phyloP scores from a whole-genome alignment of 92 coral and sea anemone genomes.

The Porites evermanni region DNA sequence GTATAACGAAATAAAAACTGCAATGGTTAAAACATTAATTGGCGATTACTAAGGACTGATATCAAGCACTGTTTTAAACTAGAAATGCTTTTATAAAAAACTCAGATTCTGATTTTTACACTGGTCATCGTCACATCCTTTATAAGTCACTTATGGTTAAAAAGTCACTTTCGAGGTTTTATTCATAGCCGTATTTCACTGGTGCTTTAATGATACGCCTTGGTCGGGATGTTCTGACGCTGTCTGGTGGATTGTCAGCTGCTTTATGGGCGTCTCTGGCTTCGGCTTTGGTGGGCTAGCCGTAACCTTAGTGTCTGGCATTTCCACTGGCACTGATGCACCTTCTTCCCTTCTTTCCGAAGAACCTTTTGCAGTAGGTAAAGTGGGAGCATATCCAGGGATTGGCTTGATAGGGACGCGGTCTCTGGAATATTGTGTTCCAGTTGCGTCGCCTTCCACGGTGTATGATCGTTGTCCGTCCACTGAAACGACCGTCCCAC shows the following conservation, averaged over 20 bases:
- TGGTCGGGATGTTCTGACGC: too few species aligned
- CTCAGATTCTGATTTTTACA: background rate
- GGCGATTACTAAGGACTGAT: constrained; percentile 54
- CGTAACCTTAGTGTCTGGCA: too few species aligned
- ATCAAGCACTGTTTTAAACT: constrained; percentile 4
- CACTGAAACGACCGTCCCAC: constrained; percentile 17
- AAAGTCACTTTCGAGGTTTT: constrained; percentile 26
- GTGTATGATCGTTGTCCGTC: constrained; percentile 71
- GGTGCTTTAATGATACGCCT: too few species aligned
- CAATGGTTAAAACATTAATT: constrained; percentile 5
- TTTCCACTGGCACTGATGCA: constrained; percentile 25
- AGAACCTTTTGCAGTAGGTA: constrained; percentile 57
- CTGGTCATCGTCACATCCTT: constrained; percentile 26
- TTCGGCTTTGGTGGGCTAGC: too few species aligned
- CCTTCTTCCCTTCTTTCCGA: constrained; percentile 68
- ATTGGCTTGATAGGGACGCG: constrained; percentile 74
- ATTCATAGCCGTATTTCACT: too few species aligned
- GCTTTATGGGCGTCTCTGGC: too few species aligned
- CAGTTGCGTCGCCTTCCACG: constrained; percentile 68
- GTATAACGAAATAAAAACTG: constrained; percentile 32
- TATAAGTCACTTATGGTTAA: constrained; percentile 46
- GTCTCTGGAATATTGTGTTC: constrained; percentile 74
- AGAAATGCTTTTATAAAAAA: background rate
- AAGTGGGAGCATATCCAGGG: constrained; percentile 69
- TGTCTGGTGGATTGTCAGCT: too few species aligned